Base-by-base conservation (phyloP, 1,140 invertebrate species). In the Hypothenemus hampei region DNA sequence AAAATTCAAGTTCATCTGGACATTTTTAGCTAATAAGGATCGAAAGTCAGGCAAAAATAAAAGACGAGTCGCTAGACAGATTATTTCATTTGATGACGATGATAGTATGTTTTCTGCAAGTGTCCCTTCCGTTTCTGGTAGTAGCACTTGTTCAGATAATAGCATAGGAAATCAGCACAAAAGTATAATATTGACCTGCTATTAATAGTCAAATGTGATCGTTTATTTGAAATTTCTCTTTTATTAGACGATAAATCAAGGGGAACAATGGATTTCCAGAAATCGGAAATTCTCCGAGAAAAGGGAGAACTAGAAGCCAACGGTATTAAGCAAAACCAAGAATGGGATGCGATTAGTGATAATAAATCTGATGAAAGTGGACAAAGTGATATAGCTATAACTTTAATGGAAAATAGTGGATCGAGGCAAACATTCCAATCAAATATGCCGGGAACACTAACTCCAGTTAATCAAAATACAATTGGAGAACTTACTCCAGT, bases 401-500 rank as follows among this genome's bases (percentile, higher is more conserved):
- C n/a, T 29, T 67, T 66, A 10, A 46, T 69, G 22, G 69, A 70
- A 58, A 68, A 56, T 10, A 68, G 66, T 49, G 67, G 69, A 6
- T 61, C 62, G 16, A 45, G 64, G 15, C 60, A 67, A 6, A 69
- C 66, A 53, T 71, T 64, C 33, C 47, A 59, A 7, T 59, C 58
- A 10, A 57, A 52, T 31, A 41, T 68, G 35, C 68, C 68, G 39
- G 68, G 64, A 35, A 67, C 65, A 33, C 61, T 78, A 43, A 77
- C 75, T 18, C 76, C 76, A 20, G 61, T 78, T 4, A 69, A 65
- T 45, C 71, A 77, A 60, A 44, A 63, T 19, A 66, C 64, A 57
- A 66, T 78, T 33, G 77, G 76, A 8, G 75, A 77, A 66, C 51
- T 78, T 20, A 77, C 75, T 10, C 77, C 77, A 11, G 65, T 78